Conservation (phyloP, 37 sponge, comb jelly and placozoan genomes). For the Petrosia ficiformis region DNA sequence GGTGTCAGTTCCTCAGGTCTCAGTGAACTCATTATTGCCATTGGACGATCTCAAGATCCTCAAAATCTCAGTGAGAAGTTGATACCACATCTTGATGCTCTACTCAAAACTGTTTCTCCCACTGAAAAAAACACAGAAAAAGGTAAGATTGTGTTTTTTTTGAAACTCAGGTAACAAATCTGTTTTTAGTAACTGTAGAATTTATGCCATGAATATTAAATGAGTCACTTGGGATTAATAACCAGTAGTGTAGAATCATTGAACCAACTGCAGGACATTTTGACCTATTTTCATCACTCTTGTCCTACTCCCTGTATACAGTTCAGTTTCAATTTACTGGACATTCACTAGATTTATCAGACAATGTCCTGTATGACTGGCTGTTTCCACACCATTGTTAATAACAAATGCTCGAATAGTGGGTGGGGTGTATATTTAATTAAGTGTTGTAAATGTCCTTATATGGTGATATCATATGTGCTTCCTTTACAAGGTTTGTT, state of each 20-base stretch:
- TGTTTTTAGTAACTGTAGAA: background rate
- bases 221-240: background rate
- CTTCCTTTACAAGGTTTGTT: no score
- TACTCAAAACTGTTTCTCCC: constrained; percentile 34
- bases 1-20: constrained; percentile 57
- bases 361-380: no score
- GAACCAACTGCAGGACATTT: no score
- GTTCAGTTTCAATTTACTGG: no score
- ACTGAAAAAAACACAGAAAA: constrained; percentile 10
- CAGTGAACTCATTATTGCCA: constrained; percentile 66
- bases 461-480: no score
- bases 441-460: no score
- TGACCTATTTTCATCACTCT: no score
- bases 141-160: background rate
- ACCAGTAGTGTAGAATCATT: background rate
- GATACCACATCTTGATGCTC: constrained; percentile 47
- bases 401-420: no score
- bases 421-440: no score
- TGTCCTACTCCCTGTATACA: no score
- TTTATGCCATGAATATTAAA: background rate
- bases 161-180: background rate
- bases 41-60: constrained; percentile 57
- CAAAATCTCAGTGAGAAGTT: constrained; percentile 61
- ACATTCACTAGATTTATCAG: no score
- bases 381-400: no score